phyloP scores from a whole-genome alignment of 2,888 invertebrate species.

The Luperina nickerlii region DNA sequence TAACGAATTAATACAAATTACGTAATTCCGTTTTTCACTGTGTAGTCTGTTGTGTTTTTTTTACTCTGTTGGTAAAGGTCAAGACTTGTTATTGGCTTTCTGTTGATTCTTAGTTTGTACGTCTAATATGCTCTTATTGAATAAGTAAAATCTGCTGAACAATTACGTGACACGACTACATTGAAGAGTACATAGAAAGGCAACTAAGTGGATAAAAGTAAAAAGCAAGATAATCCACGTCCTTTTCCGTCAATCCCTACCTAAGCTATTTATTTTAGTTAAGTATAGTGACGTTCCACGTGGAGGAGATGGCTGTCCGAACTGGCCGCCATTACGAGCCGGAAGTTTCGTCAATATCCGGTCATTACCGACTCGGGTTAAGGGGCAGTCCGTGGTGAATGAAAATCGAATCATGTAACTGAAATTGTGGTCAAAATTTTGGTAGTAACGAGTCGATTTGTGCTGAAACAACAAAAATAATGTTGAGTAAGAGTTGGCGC shows the following conservation, averaged over 20 bases:
- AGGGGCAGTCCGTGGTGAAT: conserved; percentile 11
- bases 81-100: not conserved
- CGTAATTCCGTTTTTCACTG: too few species aligned
- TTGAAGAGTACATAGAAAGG: too few species aligned
- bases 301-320: conserved; percentile 9
- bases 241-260: not conserved
- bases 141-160: not conserved
- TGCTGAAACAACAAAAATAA: conserved; percentile 3
- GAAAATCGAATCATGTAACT: conserved; percentile 23
- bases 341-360: conserved; percentile 45
- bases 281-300: not conserved
- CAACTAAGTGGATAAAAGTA: not conserved
- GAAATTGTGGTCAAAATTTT: conserved; percentile 1
- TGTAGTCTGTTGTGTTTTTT: too few species aligned
- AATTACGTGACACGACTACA: too few species aligned
- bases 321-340: conserved; percentile 39
- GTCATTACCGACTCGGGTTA: conserved; percentile 40
- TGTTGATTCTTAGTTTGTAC: not conserved
- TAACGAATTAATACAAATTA: too few species aligned
- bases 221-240: not conserved
- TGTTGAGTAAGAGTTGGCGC: too few species aligned
- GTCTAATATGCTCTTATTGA: not conserved
- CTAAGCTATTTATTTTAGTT: not conserved
- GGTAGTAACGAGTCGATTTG: not conserved
- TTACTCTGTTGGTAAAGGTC: not conserved